Base-by-base conservation (phyloP, 2,113 vertebrate genomes). In the Galemys pyrenaicus region DNA sequence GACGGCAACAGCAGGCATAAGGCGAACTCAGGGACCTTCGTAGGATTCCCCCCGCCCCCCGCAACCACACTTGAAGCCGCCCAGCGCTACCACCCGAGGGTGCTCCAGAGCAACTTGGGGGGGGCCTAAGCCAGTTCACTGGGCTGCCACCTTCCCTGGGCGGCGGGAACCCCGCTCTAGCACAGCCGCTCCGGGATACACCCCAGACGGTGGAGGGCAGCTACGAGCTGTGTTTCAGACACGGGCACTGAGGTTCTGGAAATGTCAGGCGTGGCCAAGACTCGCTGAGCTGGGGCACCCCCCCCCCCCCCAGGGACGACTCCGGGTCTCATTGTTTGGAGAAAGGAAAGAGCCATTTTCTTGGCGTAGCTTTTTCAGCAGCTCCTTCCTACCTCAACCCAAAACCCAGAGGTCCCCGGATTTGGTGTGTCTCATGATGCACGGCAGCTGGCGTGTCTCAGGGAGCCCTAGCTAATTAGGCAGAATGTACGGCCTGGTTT, bases 401-500 rank as follows among this genome's bases (percentile, higher is more conserved):
- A 44, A 46, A 92, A 65, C 56, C n/a, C 13, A 1, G 88, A 85
- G 91, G 94, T 26, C 67, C 13, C 88, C 70, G 79, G 81, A 15
- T 5, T 80, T 89, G 60, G 85, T 6, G 82, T 70, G 26, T 22
- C 35, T 56, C 16, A 64, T 19, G 20, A 28, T 82, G 96, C 89
- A 68, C 26, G 58, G 64, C 80, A 67, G 54, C 81, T 84, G 75
- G 80, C 15, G 85, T 78, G 84, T 94, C 82, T 70, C 86, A 71
- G 91, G 83, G 87, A 85, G 95, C 92, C 94, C 90, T 95, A 10
- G 70, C 92, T 97, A 97, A 96, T 96, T 87, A 97, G 44, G 90
- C 81, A 62, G 71, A 94, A 94, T 98, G 98, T 96, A 98, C 54
- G 70, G 78, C 80, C 87, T 37, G 46, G 96, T 24, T 89, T 94